Evolutionary conservation across 2,888 invertebrate genomes (phyloP), one percentile per base, ranked within the genome.

Genomic region (Druceiella hillmani): DNA sequence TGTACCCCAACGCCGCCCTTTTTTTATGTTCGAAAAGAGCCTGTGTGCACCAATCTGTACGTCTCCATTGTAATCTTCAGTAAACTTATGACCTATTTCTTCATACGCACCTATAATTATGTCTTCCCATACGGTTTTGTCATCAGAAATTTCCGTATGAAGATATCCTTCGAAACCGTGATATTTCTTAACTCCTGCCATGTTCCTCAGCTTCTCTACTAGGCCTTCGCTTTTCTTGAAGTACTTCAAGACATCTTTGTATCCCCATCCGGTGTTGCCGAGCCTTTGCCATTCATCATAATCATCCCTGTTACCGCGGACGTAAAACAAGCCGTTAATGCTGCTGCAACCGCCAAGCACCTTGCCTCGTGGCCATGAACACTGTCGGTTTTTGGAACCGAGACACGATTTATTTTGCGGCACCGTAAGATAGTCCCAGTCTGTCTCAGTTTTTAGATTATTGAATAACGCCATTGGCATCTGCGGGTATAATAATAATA

Each of bases 321-420:
- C 62, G 49, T 76, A 78, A 38, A 75, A 63, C 68, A 78, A 75
- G 13, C 57, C 75, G 50, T 79, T 80, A 16, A 76, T 59, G n/a
- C 67, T 64, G 17, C 78, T 76, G 3, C 66, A 64, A 2, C 79
- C 79, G 30, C 79, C 79, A 43, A 79, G 58, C 35, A 71, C 63
- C 51, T 79, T 81, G 0, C 83, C 84, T 22, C 79, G 62, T 2
- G 80, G 74, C 79, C 78, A 78, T 1, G 61, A 57, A 32, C 64
- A 64, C n/a, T 59, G 44, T 33, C 60, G 53, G 15, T 43, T 49
- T 48, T 52, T 59, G 32, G 69, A 69, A 28, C 63, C 58, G 45
- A 62, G 64, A 26, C 72, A 69, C 32, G 57, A 56, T 12, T 59
- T 56, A 12, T 64, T 55, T 46, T 65, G 58, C 2, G 68, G 68